Evolutionary conservation across 2,888 invertebrate genomes (phyloP), one percentile per base, ranked within the genome.

Genomic region (Pogonocherus hispidulus): DNA sequence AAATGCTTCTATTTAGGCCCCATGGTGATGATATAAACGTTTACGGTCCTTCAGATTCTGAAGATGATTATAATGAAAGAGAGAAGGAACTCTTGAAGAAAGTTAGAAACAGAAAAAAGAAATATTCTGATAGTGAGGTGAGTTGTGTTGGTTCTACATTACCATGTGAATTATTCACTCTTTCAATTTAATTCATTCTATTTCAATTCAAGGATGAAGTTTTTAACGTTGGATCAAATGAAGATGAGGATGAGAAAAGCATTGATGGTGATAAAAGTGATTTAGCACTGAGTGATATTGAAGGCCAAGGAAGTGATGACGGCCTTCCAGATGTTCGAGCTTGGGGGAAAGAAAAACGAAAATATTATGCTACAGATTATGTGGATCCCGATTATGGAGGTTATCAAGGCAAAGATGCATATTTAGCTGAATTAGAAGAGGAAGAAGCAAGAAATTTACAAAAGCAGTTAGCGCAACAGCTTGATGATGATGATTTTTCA

Each of bases 281-380:
- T 9, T 84, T 87, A 66, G 91, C 91, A 4, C 89, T 91, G 67
- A 92, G 91, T 85, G 96, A 96, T 84, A 90, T 95, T 8, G 95
- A 95, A 83, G 92, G 92, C 0, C 90, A 91, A 74, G 89, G 90
- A 68, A 89, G 90, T 70, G 90, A 92, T 78, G 90, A 91, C 82
- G 90, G 91, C 79, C 86, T 95, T 71, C 95, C 95, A 0, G 90
- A 95, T 84, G 88, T 91, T 1, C 92, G 93, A 85, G 95, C 96
- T 18, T 97, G 97, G 97, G 97, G 97, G 51, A 92, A 91, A 80
- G 92, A 92, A 75, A 93, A 93, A 78, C 89, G 87, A 67, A 88
- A 90, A 35, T 98, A 91, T 83, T 97, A 96, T 86, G 91, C 93
- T 57, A 94, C 96, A 0, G 96, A 97, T 86, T 96, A 94, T 85